Evolutionary conservation across 1,140 invertebrate genomes (phyloP), one percentile per base, ranked within the genome.

Genomic region (Neocloeon triangulifer): DNA sequence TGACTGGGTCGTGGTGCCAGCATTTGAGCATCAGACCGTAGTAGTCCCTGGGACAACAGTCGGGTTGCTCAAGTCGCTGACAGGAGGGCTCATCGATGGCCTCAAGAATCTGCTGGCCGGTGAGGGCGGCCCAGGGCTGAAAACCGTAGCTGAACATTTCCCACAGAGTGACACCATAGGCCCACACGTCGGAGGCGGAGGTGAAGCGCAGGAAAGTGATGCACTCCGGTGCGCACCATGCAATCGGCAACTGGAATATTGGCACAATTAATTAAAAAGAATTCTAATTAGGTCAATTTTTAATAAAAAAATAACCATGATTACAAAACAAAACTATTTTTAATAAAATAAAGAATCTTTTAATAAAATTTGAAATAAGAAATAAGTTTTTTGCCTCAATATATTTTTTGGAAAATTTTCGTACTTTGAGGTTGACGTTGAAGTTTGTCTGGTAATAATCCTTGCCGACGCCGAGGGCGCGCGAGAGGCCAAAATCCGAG

Each of bases 361-460:
- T 16, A 7, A 23, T 2, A 23, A 10, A 25, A 1, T 33, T 10
- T 32, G 30, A 23, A 29, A 8, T 8, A 29, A 8, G 9, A 29
- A 9, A 29, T 10, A 29, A 9, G 10, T 29, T 29, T 9, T 9
- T 9, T 23, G 10, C 15, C 7, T 29, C 27, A 29, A 10, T 10
- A 10, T 13, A n/a, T 29, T 29, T 16, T 29, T 13, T 16, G n/a
- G n/a, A n/a, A n/a, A n/a, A n/a, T n/a, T n/a, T n/a, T n/a, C n/a
- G n/a, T n/a, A n/a, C n/a, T 58, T 96, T 96, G 14, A 97, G 62
- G 60, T 92, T 94, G 5, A 94, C 85, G 54, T 89, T 95, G 49
- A 95, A 96, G 57, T 97, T 95, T 2, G 86, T 94, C 55, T 96
- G 86, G 50, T 97, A 98, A 51, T 98, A 98, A 55, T 98, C 91